A percentile compares a stretch with the other conserved stretches of the same genome.
phyloP scores from a whole-genome alignment of 2,888 invertebrate species.

The Phaonia tiefii region DNA sequence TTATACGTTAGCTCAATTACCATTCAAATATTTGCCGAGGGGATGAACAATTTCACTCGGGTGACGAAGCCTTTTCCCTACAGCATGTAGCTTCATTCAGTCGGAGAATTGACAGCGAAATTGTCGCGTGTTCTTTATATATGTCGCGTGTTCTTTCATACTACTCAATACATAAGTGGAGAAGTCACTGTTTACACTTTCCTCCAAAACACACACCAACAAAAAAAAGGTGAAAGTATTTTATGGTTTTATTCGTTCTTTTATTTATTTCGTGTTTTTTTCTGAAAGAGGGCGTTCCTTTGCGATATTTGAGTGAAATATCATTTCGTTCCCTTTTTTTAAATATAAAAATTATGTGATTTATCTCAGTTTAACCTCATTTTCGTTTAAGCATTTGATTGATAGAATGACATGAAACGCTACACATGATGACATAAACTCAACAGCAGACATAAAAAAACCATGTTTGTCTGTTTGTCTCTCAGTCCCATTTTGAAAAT shows the following conservation, averaged over 20 bases:
- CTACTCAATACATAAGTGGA: too few relatives aligned
- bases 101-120: too few relatives aligned
- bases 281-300: constrained; percentile 14
- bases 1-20: too few relatives aligned
- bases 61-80: too few relatives aligned
- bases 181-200: too few relatives aligned
- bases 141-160: too few relatives aligned
- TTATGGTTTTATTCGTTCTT: neutral
- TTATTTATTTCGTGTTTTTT: neutral
- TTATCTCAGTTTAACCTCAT: constrained; percentile 62
- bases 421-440: constrained; percentile 17
- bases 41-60: too few relatives aligned
- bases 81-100: too few relatives aligned
- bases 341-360: constrained; percentile 40
- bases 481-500: neutral
- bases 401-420: constrained; percentile 35
- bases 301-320: neutral
- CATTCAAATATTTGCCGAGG: too few relatives aligned
- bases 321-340: constrained; percentile 7
- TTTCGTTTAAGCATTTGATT: constrained; percentile 11
- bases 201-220: constrained; percentile 32
- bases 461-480: constrained; percentile 36
- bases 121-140: too few relatives aligned
- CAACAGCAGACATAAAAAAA: neutral
- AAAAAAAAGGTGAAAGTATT: constrained; percentile 15